Conservation (phyloP, 2,113 vertebrate genomes). For the Microcebus lehilahytsara region DNA sequence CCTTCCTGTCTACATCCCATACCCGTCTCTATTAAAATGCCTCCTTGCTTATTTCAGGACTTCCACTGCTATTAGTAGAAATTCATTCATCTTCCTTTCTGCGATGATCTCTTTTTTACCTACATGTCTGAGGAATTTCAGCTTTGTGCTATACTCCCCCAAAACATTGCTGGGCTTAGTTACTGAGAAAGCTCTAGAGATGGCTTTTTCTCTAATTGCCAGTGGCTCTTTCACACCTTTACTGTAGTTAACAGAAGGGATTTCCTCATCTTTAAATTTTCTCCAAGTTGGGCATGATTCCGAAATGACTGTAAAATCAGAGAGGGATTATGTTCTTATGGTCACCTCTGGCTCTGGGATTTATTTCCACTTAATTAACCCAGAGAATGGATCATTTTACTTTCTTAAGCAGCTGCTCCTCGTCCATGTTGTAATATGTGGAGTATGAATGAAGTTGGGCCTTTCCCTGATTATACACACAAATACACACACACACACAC, state of each 20-base stretch:
- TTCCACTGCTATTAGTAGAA: not conserved
- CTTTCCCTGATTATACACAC: not conserved
- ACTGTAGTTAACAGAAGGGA: not conserved
- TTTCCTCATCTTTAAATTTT: not conserved
- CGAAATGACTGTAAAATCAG: not conserved
- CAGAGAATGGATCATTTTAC: not conserved
- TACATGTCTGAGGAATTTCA: not conserved
- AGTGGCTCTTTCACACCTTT: not conserved
- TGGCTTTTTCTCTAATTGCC: not conserved
- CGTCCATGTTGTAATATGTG: not conserved
- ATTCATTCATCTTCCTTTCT: not conserved
- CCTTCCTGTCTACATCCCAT: not conserved
- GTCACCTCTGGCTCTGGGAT: not conserved
- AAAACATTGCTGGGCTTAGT: not conserved
- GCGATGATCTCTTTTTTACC: not conserved
- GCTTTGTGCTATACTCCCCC: not conserved
- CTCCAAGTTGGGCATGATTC: not conserved
- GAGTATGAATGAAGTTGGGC: not conserved
- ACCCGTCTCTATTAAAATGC: not conserved
- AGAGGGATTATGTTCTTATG: not conserved
- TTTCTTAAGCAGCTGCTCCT: not conserved
- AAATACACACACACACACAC: not conserved
- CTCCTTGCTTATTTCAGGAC: not conserved
- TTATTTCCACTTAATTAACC: not conserved
- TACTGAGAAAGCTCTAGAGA: not conserved